Evolutionary conservation across 2,113 vertebrate genomes (phyloP).

Genomic region (Charadrius vociferus): DNA sequence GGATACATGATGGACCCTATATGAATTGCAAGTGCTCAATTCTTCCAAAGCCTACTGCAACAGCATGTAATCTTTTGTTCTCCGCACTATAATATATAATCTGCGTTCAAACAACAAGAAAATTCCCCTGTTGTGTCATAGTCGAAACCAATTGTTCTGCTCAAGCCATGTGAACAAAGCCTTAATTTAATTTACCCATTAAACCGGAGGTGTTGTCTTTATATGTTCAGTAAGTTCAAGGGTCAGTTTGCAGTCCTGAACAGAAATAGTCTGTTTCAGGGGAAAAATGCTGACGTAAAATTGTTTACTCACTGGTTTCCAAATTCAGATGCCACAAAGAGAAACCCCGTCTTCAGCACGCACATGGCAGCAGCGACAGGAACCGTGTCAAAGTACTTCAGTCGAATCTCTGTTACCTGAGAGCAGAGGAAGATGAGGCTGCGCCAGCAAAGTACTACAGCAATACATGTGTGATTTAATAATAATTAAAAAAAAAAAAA

Average conservation of each 20-base stretch:
- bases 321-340: slow-evolving; percentile 97
- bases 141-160: neutral
- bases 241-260: neutral
- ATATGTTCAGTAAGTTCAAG: neutral
- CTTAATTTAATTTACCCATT: neutral
- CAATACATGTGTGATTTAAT: neutral
- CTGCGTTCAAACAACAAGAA: neutral
- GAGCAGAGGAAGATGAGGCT: neutral
- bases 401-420: slow-evolving; percentile 95
- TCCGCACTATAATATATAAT: neutral
- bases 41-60: neutral
- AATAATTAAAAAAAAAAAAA: neutral
- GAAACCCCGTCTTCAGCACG: slow-evolving; percentile 96
- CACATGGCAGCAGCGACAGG: slow-evolving; percentile 97
- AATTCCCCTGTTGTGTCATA: neutral
- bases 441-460: neutral
- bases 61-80: neutral
- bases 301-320: slow-evolving; percentile 93
- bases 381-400: slow-evolving; percentile 99
- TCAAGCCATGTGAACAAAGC: neutral
- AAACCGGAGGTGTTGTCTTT: neutral
- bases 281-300: neutral
- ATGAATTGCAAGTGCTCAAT: neutral
- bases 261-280: neutral
- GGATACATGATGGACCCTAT: neutral